phyloP scores from a whole-genome alignment of 2,113 vertebrate species.

The Pterophyllum scalare region DNA sequence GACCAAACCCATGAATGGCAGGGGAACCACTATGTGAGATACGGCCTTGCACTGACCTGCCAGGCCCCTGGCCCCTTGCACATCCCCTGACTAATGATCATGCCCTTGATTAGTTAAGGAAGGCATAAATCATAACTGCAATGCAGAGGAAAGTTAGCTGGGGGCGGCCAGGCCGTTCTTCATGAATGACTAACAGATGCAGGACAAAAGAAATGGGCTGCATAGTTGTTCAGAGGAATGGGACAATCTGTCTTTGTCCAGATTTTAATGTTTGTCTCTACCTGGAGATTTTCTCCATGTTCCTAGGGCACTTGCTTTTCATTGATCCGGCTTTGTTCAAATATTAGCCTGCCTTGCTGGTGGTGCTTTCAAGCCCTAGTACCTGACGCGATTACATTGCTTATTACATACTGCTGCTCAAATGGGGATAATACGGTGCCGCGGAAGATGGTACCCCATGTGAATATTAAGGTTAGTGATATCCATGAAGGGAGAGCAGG shows the following conservation, averaged over 20 bases:
- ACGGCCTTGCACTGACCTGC: slow-evolving; percentile 60
- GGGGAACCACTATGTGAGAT: slow-evolving; percentile 32
- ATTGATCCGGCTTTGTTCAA: slow-evolving; percentile 64
- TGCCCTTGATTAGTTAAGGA: slow-evolving; percentile 75
- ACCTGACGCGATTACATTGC: slow-evolving; percentile 50
- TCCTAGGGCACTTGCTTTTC: slow-evolving; percentile 33
- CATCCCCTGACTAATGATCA: slow-evolving; percentile 72
- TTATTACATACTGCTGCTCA: slow-evolving; percentile 37
- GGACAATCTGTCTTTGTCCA: slow-evolving; percentile 59
- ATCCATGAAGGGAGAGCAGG: not conserved
- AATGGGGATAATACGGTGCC: slow-evolving; percentile 14
- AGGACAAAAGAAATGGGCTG: slow-evolving; percentile 47
- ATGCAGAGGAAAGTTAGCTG: slow-evolving; percentile 46
- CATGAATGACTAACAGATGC: slow-evolving; percentile 68
- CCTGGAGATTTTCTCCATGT: slow-evolving; percentile 38
- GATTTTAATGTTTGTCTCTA: slow-evolving; percentile 47
- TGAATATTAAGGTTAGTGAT: slow-evolving; percentile 28
- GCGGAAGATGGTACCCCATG: not conserved
- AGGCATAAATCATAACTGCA: slow-evolving; percentile 73
- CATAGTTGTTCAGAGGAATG: slow-evolving; percentile 26
- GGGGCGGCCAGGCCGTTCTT: slow-evolving; percentile 52
- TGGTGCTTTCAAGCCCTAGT: slow-evolving; percentile 21
- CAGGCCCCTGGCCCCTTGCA: slow-evolving; percentile 47
- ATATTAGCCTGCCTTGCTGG: slow-evolving; percentile 54
- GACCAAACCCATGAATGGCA: slow-evolving; percentile 22